A percentile compares a stretch with the other conserved stretches of the same genome.
Evolutionary conservation across 2,888 invertebrate species (phyloP).

Genomic region (Acrocyrtus sp.): DNA sequence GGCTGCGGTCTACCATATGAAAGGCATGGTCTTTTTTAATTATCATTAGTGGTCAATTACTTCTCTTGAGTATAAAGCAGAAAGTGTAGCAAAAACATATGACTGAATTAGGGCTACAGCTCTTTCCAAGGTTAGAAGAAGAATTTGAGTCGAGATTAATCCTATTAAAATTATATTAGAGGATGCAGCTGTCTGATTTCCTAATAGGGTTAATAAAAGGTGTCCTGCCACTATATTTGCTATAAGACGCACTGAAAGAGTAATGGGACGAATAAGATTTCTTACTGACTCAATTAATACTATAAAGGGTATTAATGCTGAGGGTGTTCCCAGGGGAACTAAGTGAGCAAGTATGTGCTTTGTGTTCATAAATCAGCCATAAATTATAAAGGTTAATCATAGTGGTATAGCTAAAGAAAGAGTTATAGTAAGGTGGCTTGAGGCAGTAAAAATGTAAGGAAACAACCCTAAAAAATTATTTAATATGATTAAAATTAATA

Average conservation of each 20-base stretch:
- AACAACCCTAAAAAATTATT: conserved; percentile 78
- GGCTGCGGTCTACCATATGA: conserved; percentile 75
- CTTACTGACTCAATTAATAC: conserved; percentile 80
- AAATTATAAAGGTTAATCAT: conserved; percentile 76
- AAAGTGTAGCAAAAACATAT: conserved; percentile 75
- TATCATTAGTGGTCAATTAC: conserved; percentile 70
- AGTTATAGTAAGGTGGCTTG: conserved; percentile 74
- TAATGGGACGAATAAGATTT: conserved; percentile 77
- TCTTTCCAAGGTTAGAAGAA: conserved; percentile 71
- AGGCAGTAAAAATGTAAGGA: conserved; percentile 77
- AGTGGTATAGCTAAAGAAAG: conserved; percentile 72
- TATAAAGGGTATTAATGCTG: conserved; percentile 76
- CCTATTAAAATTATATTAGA: conserved; percentile 11
- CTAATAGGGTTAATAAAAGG: conserved; percentile 74
- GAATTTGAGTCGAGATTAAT: conserved; percentile 69
- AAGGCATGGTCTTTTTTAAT: conserved; percentile 73
- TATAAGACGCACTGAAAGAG: conserved; percentile 76
- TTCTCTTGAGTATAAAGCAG: conserved; percentile 76
- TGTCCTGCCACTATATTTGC: conserved; percentile 84
- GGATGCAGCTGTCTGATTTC: conserved; percentile 64
- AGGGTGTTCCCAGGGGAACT: conserved; percentile 76
- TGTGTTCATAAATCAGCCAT: conserved; percentile 73
- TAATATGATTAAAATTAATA: conserved; percentile 73
- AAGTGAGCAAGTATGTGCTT: conserved; percentile 76
- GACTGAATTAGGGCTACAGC: conserved; percentile 75